A percentile compares a stretch with the other conserved stretches of the same genome.
These are phyloP conservation scores for Prorops nasuta DNA, from an alignment of 1,140 invertebrate genomes.

Conservation along the genomic window DNA sequence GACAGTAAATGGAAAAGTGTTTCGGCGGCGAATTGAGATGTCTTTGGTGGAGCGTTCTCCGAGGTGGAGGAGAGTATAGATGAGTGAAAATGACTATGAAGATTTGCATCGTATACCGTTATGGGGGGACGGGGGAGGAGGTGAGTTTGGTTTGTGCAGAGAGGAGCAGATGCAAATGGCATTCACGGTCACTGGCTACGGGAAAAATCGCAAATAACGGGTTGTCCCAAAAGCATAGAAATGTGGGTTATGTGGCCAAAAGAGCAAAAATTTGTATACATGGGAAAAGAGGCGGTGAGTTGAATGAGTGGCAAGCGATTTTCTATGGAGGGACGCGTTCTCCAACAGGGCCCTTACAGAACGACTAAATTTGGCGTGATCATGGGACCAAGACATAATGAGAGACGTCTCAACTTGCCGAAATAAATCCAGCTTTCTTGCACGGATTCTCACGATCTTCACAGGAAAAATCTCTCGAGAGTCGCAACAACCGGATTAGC, in stretches of 20 bases:
- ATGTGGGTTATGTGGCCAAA: conserved; percentile 54
- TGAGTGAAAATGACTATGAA: too few relatives aligned
- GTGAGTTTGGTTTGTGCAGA: not conserved
- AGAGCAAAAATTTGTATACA: conserved; percentile 54
- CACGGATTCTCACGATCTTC: not conserved
- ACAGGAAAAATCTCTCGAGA: too few relatives aligned
- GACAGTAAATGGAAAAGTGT: too few relatives aligned
- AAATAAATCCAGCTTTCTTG: not conserved
- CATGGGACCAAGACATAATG: conserved; percentile 28
- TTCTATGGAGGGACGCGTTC: conserved; percentile 20
- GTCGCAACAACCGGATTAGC: too few relatives aligned
- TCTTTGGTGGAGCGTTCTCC: too few relatives aligned
- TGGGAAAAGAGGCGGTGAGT: conserved; percentile 32
- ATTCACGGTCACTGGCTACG: conserved; percentile 6
- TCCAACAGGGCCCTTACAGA: conserved; percentile 12
- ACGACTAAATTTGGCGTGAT: conserved; percentile 39
- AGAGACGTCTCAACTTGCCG: conserved; percentile 13
- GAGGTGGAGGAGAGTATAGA: too few relatives aligned
- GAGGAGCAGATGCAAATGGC: conserved; percentile 30
- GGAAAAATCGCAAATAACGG: conserved; percentile 48
- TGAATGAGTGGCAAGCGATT: conserved; percentile 21
- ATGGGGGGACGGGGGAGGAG: not conserved
- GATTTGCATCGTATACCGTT: conserved; percentile 25
- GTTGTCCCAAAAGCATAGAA: conserved; percentile 47
- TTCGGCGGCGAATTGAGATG: too few relatives aligned